phyloP scores from a whole-genome alignment of 2,113 vertebrate genomes.

The Macheiramphus alcinus region DNA sequence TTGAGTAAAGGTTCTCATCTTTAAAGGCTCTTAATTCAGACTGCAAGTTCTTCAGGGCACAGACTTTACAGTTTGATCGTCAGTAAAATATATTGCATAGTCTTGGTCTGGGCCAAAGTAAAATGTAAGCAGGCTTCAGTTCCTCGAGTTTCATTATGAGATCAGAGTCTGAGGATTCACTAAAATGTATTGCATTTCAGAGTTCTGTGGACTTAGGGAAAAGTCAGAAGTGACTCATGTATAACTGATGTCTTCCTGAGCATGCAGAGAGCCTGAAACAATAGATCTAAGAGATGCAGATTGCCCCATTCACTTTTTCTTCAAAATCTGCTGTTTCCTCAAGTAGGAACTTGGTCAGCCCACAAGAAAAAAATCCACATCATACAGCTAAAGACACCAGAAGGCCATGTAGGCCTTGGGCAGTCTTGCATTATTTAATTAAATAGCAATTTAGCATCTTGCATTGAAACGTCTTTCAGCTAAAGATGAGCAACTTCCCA shows the following conservation, averaged over 20 bases:
- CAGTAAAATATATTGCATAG: neutral
- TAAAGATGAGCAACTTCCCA: neutral
- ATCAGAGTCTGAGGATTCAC: neutral
- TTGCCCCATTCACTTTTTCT: constrained; percentile 38
- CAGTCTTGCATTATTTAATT: neutral
- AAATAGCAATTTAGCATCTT: neutral
- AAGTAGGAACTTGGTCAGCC: neutral
- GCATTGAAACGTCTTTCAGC: neutral
- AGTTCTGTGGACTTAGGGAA: neutral
- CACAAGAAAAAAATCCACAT: constrained; percentile 18
- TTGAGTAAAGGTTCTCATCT: neutral
- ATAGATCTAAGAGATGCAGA: neutral
- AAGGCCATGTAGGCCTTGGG: neutral
- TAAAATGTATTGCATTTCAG: neutral
- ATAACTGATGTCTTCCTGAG: constrained; percentile 23
- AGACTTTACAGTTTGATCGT: neutral
- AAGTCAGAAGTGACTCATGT: neutral
- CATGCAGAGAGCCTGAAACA: constrained; percentile 40
- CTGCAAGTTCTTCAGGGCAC: neutral
- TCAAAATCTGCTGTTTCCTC: neutral
- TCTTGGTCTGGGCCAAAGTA: neutral
- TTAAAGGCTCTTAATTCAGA: neutral
- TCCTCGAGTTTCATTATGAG: neutral
- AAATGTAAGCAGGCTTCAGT: neutral
- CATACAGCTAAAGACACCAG: neutral